phyloP scores from a whole-genome alignment of 2,888 invertebrate species.

The Acronicta psi region DNA sequence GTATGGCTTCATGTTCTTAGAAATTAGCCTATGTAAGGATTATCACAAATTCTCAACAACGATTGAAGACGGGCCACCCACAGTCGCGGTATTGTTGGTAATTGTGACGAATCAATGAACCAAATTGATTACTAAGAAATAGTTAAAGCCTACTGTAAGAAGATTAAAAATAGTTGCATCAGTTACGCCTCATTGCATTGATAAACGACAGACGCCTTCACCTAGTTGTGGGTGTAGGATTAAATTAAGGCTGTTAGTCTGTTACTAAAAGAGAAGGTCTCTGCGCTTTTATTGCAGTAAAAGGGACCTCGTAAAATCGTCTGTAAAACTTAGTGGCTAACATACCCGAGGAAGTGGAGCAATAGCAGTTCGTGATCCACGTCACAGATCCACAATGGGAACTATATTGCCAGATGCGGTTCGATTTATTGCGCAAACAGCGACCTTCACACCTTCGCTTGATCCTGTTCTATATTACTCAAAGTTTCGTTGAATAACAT shows the following conservation, averaged over 20 bases:
- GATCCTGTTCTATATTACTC: conserved; percentile 67
- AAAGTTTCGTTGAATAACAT: conserved; percentile 41
- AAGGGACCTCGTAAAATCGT: conserved; percentile 55
- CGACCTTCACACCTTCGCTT: conserved; percentile 73
- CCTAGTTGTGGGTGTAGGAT: conserved; percentile 56
- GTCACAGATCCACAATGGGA: conserved; percentile 74
- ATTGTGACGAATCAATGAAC: not conserved
- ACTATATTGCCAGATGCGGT: conserved; percentile 72
- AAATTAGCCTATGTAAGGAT: conserved; percentile 27
- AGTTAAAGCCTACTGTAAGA: conserved; percentile 14
- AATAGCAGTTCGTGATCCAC: conserved; percentile 74
- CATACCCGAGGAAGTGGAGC: conserved; percentile 66
- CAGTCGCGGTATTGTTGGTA: not conserved
- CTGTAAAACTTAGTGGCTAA: conserved; percentile 49
- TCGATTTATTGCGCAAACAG: conserved; percentile 73
- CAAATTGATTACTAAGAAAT: conserved; percentile 3
- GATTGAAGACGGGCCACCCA: conserved; percentile 28
- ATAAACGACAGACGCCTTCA: conserved; percentile 55
- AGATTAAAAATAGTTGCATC: conserved; percentile 45
- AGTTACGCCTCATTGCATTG: conserved; percentile 48
- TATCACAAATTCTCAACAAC: conserved; percentile 25
- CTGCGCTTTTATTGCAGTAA: conserved; percentile 47
- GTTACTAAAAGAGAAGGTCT: conserved; percentile 57
- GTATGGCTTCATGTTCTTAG: conserved; percentile 20
- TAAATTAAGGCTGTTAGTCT: conserved; percentile 50